Evolutionary conservation across 2,888 invertebrate genomes (phyloP), one percentile per base, ranked within the genome.

Genomic region (Parnassius smintheus): DNA sequence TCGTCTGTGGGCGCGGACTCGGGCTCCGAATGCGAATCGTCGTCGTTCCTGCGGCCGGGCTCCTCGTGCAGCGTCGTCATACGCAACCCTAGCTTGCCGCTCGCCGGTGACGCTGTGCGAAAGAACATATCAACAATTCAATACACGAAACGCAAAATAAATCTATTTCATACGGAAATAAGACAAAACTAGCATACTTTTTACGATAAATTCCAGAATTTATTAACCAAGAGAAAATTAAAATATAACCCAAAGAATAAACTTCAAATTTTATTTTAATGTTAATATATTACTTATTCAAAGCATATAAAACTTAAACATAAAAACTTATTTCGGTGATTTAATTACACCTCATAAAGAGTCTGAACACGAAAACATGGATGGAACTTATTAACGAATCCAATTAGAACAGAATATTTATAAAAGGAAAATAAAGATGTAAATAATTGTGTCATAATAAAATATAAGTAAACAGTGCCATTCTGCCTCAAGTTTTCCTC

Each of bases 21-120:
- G 0, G 92, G 92, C 69, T 92, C 92, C 2, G 92, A 92, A 64
- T 91, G 92, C 0, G 92, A 91, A 65, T 92, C 92, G 1, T 92
- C 92, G 50, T 88, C 88, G 66, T 86, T 87, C 11, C 87, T 75
- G 11, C 90, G 72, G 1, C 88, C 89, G 11, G 95, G 95, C 85
- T 98, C 98, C 83, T 98, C 98, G 78, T 98, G 96, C 53, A 98
- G 86, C 0, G 98, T 98, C 57, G 97, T 97, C 97, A 98, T 97
- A 55, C 98, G 94, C 75, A 97, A 93, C 54, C 96, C 95, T 74
- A 97, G 85, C 89, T 98, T 98, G 68, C 95, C 94, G 73, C 96
- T 95, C 70, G 96, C 98, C 52, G 97, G 97, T 50, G 97, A 97
- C 73, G 96, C 96, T 95, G 85, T 69, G 92, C 83, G 61, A 22